Percentiles rank a stretch among this genome's conserved stretches.
Conservation (phyloP, 2,888 invertebrate genomes). For the Drosophila acutilabella region DNA sequence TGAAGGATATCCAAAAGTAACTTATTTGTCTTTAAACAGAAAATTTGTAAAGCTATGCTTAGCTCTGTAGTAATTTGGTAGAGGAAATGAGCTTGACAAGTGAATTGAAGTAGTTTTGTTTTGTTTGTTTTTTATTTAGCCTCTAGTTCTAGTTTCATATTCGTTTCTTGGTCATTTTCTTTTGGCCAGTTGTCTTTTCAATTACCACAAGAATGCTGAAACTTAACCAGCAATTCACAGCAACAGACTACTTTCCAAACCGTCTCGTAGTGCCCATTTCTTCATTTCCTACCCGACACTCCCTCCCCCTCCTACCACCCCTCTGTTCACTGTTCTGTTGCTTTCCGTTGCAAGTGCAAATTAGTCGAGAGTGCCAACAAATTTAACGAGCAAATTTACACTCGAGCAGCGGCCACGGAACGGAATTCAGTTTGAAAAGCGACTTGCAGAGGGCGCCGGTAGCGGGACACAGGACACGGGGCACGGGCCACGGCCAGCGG, state of each 20-base stretch:
- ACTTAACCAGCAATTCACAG: constrained; percentile 41
- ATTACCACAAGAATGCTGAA: constrained; percentile 63
- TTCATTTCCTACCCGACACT: background rate
- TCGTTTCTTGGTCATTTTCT: constrained; percentile 41
- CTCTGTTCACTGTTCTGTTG: constrained; percentile 52
- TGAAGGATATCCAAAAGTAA: no score
- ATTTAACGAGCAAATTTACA: constrained; percentile 81
- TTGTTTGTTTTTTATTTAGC: constrained; percentile 27
- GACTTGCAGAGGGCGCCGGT: constrained; percentile 28
- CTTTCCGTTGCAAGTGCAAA: constrained; percentile 72
- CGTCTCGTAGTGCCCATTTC: background rate
- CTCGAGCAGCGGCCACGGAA: constrained; percentile 68
- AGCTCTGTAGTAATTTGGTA: background rate
- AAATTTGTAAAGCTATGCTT: no score
- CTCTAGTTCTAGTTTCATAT: constrained; percentile 19
- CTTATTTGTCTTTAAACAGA: no score
- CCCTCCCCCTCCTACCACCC: background rate
- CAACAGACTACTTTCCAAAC: background rate
- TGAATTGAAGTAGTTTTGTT: constrained; percentile 26
- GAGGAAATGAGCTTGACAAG: constrained; percentile 29
- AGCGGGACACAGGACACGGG: background rate
- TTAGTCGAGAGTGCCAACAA: constrained; percentile 81
- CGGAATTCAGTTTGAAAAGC: constrained; percentile 45
- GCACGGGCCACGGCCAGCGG: background rate
- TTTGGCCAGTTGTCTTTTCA: constrained; percentile 68